These are phyloP conservation scores for Leuciscus waleckii DNA, from an alignment of 2,797 vertebrate genomes.

Conservation along the genomic window DNA sequence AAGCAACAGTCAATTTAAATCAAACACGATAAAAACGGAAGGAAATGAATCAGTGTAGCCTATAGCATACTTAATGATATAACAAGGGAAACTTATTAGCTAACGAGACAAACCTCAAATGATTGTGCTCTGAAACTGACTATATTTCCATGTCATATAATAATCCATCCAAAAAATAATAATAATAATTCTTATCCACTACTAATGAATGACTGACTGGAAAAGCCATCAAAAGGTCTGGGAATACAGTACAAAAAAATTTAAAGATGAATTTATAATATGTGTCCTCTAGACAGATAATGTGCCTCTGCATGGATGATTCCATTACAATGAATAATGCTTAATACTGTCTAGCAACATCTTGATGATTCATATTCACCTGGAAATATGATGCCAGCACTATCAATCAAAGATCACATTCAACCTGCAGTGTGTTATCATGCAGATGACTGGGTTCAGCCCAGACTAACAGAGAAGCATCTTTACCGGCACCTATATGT, in stretches of 20 bases:
- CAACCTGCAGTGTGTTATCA: background rate
- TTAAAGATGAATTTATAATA: no score
- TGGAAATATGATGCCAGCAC: conserved; percentile 1
- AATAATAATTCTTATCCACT: no score
- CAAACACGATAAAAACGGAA: background rate
- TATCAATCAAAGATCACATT: background rate
- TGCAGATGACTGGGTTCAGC: background rate
- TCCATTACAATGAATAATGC: background rate
- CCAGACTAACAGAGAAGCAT: conserved; percentile 28
- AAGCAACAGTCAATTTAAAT: background rate
- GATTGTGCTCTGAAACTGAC: no score
- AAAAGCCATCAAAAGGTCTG: background rate
- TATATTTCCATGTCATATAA: background rate
- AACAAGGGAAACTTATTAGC: background rate
- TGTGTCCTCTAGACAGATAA: background rate
- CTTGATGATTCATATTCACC: conserved; percentile 16
- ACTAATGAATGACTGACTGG: background rate
- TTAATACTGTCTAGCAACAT: background rate
- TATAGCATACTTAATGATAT: background rate
- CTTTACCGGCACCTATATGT: no score
- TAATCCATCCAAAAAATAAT: no score
- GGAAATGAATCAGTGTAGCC: background rate
- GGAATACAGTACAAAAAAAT: background rate
- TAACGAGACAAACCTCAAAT: background rate
- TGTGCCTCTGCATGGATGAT: background rate